Percentiles rank a stretch among this genome's conserved stretches.
phyloP scores from a whole-genome alignment of 1,140 invertebrate genomes.

The Apis cerana region DNA sequence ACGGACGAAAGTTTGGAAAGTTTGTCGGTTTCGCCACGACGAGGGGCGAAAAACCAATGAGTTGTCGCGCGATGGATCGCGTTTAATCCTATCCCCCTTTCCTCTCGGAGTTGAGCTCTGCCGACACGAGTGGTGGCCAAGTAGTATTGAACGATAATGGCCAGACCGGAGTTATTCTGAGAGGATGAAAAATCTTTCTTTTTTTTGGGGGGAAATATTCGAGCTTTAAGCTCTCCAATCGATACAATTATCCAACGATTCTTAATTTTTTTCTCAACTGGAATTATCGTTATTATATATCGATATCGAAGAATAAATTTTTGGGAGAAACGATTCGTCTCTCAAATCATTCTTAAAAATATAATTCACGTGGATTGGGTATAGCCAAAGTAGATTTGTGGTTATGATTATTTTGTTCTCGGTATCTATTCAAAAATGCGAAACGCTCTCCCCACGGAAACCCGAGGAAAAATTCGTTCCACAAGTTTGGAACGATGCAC shows the following conservation, averaged over 20 bases:
- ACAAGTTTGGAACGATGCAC: not conserved
- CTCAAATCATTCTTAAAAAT: too few species aligned
- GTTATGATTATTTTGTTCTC: not conserved
- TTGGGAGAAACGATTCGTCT: too few species aligned
- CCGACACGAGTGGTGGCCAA: not conserved
- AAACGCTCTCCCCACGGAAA: not conserved
- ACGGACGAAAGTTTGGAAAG: slow-evolving; percentile 14
- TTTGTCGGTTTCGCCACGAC: not conserved
- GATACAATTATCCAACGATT: too few species aligned
- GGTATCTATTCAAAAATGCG: not conserved
- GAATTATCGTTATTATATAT: too few species aligned
- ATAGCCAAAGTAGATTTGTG: not conserved
- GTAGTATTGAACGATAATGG: not conserved
- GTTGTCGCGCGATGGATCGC: not conserved
- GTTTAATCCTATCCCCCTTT: not conserved
- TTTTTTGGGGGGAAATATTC: too few species aligned
- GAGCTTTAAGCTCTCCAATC: too few species aligned
- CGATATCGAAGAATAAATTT: too few species aligned
- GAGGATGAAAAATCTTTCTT: not conserved
- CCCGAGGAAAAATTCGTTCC: too few species aligned
- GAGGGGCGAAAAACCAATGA: slow-evolving; percentile 17
- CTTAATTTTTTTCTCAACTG: too few species aligned
- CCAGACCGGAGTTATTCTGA: not conserved
- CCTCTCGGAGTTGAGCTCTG: not conserved
- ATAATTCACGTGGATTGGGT: not conserved